These are phyloP conservation scores for Ophiodon elongatus DNA, from an alignment of 2,113 vertebrate species.

Conservation along the genomic window DNA sequence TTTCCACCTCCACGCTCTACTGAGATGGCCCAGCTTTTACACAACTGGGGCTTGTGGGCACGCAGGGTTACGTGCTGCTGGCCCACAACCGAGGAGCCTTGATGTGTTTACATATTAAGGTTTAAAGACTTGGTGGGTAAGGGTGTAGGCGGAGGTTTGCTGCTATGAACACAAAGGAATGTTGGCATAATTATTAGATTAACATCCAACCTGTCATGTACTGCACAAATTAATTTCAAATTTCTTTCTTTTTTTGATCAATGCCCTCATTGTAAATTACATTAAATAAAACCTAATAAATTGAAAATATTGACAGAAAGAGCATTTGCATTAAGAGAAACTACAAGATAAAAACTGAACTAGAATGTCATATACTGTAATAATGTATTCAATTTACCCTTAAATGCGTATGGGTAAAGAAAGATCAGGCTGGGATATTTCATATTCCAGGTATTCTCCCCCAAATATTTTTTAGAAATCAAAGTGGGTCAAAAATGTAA, in stretches of 20 bases:
- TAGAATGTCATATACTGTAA: background rate
- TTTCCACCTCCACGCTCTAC: constrained; percentile 73
- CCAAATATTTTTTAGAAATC: background rate
- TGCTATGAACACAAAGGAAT: background rate
- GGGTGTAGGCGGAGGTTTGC: background rate
- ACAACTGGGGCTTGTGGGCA: constrained; percentile 70
- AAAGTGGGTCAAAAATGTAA: background rate
- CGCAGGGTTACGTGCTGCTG: constrained; percentile 53
- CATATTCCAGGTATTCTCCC: background rate
- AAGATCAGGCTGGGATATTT: background rate
- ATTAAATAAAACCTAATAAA: background rate
- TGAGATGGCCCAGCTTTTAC: constrained; percentile 73
- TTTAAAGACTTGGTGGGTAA: constrained; percentile 5
- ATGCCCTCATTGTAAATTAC: background rate
- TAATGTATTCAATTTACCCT: background rate
- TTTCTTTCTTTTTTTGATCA: background rate
- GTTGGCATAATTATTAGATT: background rate
- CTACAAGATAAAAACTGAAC: background rate
- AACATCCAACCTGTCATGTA: background rate
- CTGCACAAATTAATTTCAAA: background rate
- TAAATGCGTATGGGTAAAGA: background rate
- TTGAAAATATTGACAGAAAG: background rate
- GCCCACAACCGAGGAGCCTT: constrained; percentile 33
- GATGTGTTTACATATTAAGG: constrained; percentile 37
- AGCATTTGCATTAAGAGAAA: background rate